Evolutionary conservation across 2,113 vertebrate genomes (phyloP), one percentile per base, ranked within the genome.

Genomic region (Cynopterus brachyotis): DNA sequence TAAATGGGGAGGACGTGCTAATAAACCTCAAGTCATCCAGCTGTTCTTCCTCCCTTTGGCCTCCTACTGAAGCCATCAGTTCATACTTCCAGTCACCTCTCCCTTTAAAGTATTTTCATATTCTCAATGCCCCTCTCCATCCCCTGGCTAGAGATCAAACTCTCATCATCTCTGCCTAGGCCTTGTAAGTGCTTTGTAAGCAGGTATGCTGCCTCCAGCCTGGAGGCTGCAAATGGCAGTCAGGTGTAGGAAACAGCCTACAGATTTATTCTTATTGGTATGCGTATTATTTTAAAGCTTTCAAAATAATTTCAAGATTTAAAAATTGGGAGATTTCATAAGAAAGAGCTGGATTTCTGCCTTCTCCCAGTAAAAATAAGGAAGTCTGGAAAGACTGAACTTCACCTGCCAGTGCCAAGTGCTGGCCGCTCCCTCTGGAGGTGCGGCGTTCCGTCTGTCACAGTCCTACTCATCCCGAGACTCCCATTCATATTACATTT

Each of bases 281-380:
- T 76, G 10, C 2, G 42, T 0, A 64, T n/a, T 37, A 55, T 62
- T 89, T 69, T 16, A 42, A 89, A 53, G n/a, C 35, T 92, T 75
- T 32, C 17, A 53, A 80, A 80, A 60, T 53, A 55, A 35, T 30
- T 73, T 89, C 32, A 50, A 37, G 15, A 37, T 70, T 96, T 70
- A 76, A 93, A 95, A 76, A 80, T 62, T 2, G 12, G 64, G 70
- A 55, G 19, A 76, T 19, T 80, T 66, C 55, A 81, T 11, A 86
- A 93, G 45, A 73, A 91, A 20, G 47, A 70, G 10, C 42, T 75
- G 67, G 50, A 93, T 50, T 82, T 81, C 94, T 95, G 69, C 70
- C 35, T 72, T 42, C 19, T 59, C 40, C 37, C 50, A 40, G 35
- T 9, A 24, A 81, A 95, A 92, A 19, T 4, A 75, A 70, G n/a